phyloP scores from a whole-genome alignment of 2,113 vertebrate species.

The Semnornis frantzii region DNA sequence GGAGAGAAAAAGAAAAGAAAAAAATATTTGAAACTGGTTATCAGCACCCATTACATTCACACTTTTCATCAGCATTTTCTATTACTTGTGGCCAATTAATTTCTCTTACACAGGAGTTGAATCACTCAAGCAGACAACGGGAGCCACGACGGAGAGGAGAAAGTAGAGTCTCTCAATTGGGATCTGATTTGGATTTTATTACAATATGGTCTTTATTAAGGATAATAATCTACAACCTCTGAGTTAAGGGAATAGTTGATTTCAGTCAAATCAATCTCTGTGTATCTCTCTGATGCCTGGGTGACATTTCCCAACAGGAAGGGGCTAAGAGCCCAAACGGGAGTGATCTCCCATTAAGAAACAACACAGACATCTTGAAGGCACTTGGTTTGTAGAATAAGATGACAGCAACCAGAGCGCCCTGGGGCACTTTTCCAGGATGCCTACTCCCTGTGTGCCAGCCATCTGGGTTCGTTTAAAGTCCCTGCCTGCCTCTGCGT shows the following conservation, averaged over 20 bases:
- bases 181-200: slow-evolving; percentile 58
- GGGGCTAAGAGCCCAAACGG: slow-evolving; percentile 77
- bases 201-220: slow-evolving; percentile 67
- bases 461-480: slow-evolving; percentile 97
- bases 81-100: slow-evolving; percentile 60
- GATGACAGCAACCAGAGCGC: slow-evolving; percentile 76
- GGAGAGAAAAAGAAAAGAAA: not conserved
- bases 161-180: slow-evolving; percentile 32
- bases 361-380: slow-evolving; percentile 84
- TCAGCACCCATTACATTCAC: slow-evolving; percentile 46
- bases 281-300: slow-evolving; percentile 82
- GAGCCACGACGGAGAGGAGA: not conserved
- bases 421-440: slow-evolving; percentile 76
- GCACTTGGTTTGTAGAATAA: slow-evolving; percentile 74
- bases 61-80: slow-evolving; percentile 50
- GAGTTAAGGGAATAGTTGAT: slow-evolving; percentile 71
- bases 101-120: slow-evolving; percentile 56
- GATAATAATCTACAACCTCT: slow-evolving; percentile 64
- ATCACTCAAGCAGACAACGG: slow-evolving; percentile 38
- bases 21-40: slow-evolving; percentile 24
- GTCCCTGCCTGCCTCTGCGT: not conserved
- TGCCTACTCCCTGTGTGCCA: slow-evolving; percentile 78
- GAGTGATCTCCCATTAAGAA: slow-evolving; percentile 88
- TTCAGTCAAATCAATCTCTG: slow-evolving; percentile 84
- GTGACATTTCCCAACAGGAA: slow-evolving; percentile 88